Evolutionary conservation across 2,797 vertebrate species (phyloP).

Genomic region (Buphagus erythrorhynchus): DNA sequence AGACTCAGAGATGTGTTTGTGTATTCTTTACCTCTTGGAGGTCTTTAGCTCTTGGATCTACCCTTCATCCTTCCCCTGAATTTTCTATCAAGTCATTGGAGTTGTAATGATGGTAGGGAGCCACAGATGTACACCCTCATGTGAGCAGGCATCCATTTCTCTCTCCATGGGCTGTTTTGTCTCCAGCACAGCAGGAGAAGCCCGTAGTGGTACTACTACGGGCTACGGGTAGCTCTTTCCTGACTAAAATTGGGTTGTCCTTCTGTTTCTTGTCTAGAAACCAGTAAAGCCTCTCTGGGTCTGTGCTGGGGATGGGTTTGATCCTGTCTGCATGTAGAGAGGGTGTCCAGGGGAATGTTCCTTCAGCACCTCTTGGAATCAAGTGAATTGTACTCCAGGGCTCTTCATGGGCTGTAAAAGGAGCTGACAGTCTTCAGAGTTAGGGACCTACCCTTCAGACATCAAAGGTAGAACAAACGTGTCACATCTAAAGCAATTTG

Average conservation of each 20-base stretch:
- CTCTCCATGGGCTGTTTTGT: rapidly evolving
- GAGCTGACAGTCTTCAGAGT: not conserved
- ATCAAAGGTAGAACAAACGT: not conserved
- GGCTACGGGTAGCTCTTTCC: not conserved
- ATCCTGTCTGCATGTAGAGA: not conserved
- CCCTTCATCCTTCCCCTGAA: not conserved
- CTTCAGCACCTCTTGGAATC: not conserved
- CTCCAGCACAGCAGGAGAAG: not conserved
- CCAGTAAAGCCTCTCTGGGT: not conserved
- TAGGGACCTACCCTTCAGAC: not conserved
- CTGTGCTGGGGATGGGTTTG: not conserved
- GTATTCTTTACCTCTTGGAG: not conserved
- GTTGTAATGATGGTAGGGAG: not conserved
- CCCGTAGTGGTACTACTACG: rapidly evolving
- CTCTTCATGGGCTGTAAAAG: not conserved
- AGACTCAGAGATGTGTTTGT: not conserved
- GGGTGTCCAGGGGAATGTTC: rapidly evolving
- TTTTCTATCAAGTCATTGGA: not conserved
- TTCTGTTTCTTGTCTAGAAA: not conserved
- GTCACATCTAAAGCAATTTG: not conserved
- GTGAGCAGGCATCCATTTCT: not conserved
- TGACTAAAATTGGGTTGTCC: not conserved
- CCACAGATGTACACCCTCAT: rapidly evolving
- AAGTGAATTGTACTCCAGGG: not conserved
- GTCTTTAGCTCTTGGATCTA: not conserved